These are phyloP conservation scores for Thermophis baileyi DNA, from an alignment of 2,113 vertebrate species.

Conservation along the genomic window DNA sequence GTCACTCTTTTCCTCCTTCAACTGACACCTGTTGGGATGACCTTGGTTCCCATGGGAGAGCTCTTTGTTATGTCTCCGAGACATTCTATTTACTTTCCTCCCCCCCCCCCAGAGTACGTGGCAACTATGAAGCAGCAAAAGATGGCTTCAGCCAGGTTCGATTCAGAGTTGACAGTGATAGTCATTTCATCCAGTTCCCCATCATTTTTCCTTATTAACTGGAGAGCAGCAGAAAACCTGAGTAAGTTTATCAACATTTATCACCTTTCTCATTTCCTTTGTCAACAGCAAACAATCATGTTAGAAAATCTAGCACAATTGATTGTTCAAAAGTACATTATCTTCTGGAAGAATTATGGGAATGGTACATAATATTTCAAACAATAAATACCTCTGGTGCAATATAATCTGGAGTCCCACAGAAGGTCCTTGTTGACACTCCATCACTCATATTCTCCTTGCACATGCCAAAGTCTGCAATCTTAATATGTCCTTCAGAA, in stretches of 20 bases:
- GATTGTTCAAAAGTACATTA: background rate
- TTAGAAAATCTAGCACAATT: background rate
- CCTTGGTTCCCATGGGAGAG: too few relatives aligned
- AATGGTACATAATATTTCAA: background rate
- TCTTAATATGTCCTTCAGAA: conserved; percentile 94
- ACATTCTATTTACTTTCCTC: too few relatives aligned
- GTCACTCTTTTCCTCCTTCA: too few relatives aligned
- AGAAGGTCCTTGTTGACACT: conserved; percentile 92
- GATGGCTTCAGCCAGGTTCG: too few relatives aligned
- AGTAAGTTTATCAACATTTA: background rate
- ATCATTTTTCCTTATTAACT: background rate
- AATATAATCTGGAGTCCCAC: conserved; percentile 97
- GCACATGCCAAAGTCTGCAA: conserved; percentile 98
- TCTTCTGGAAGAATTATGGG: background rate
- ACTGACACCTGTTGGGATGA: too few relatives aligned
- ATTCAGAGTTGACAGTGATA: too few relatives aligned
- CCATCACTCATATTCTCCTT: conserved; percentile 91
- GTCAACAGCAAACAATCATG: background rate
- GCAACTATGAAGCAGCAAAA: too few relatives aligned
- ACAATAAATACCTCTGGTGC: conserved; percentile 86
- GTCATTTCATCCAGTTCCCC: background rate
- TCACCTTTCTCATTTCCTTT: background rate
- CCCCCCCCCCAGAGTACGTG: too few relatives aligned
- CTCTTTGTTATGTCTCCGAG: too few relatives aligned
- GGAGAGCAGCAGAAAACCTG: background rate